A percentile compares a stretch with the other conserved stretches of the same genome.
phyloP scores from a whole-genome alignment of 1,140 invertebrate genomes.

The Neodiprion virginianus region DNA sequence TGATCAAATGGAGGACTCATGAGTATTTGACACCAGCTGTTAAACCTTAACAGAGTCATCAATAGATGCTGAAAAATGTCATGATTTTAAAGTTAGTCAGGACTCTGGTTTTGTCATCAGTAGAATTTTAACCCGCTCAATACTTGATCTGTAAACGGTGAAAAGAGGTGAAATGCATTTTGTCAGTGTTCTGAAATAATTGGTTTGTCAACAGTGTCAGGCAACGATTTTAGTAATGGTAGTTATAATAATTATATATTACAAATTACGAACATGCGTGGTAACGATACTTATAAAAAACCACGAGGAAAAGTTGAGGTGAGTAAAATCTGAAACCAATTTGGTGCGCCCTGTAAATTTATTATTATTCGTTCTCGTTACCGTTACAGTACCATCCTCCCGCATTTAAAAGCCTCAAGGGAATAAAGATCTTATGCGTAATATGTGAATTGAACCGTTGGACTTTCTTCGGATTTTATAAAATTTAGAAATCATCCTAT shows the following conservation, averaged over 20 bases:
- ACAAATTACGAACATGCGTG: neutral
- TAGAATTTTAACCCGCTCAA: too few relatives aligned
- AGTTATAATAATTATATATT: neutral
- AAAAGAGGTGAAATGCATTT: too few relatives aligned
- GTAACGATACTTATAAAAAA: neutral
- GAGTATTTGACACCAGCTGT: too few relatives aligned
- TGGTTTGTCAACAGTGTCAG: too few relatives aligned
- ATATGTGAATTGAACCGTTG: neutral
- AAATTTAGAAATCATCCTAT: neutral
- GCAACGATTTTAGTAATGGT: neutral
- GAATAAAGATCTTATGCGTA: neutral
- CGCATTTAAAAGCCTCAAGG: neutral
- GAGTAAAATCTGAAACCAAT: neutral
- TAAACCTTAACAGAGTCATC: too few relatives aligned
- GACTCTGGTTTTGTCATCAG: too few relatives aligned
- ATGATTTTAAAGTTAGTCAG: too few relatives aligned
- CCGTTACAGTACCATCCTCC: neutral
- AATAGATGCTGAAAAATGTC: too few relatives aligned
- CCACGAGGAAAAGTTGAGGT: neutral
- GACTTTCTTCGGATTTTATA: neutral
- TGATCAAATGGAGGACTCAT: too few relatives aligned
- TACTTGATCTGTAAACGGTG: too few relatives aligned
- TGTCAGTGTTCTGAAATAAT: too few relatives aligned
- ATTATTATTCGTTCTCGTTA: neutral
- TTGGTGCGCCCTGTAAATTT: neutral